phyloP scores from a whole-genome alignment of 1,140 invertebrate species.

The Drosophila quadrilineata region DNA sequence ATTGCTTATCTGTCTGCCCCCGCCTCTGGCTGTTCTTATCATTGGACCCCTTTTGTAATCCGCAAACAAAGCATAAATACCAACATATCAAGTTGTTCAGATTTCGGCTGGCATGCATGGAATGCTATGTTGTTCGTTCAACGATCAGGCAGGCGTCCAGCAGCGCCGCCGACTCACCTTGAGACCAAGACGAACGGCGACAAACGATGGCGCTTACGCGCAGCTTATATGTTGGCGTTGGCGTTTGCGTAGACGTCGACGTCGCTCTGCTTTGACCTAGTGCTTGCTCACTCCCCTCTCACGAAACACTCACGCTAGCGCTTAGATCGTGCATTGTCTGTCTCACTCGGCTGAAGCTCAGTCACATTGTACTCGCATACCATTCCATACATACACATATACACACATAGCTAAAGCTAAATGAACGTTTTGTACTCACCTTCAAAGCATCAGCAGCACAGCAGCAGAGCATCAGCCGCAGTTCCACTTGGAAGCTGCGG shows the following conservation, averaged over 20 bases:
- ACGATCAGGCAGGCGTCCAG: conserved; percentile 14
- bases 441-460: conserved; percentile 14
- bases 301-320: neutral
- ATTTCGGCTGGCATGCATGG: conserved; percentile 59
- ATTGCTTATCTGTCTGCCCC: conserved; percentile 32
- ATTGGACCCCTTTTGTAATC: conserved; percentile 60
- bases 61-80: conserved; percentile 68
- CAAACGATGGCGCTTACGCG: conserved; percentile 20
- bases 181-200: conserved; percentile 1
- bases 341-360: conserved; percentile 13
- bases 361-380: conserved; percentile 37
- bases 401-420: conserved; percentile 7
- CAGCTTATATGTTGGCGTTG: conserved; percentile 3
- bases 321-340: neutral
- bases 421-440: conserved; percentile 39
- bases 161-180: conserved; percentile 29
- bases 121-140: conserved; percentile 57
- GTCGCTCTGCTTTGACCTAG: conserved; percentile 39
- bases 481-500: conserved; percentile 30
- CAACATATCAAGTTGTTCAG: conserved; percentile 63
- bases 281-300: conserved; percentile 8
- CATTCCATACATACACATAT: conserved; percentile 20
- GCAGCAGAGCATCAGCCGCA: no score
- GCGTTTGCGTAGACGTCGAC: conserved; percentile 8
- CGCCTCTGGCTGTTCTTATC: conserved; percentile 32